Evolutionary conservation across 2,888 invertebrate species (phyloP), one percentile per base, ranked within the genome.

Genomic region (Tenthredo mesomela): DNA sequence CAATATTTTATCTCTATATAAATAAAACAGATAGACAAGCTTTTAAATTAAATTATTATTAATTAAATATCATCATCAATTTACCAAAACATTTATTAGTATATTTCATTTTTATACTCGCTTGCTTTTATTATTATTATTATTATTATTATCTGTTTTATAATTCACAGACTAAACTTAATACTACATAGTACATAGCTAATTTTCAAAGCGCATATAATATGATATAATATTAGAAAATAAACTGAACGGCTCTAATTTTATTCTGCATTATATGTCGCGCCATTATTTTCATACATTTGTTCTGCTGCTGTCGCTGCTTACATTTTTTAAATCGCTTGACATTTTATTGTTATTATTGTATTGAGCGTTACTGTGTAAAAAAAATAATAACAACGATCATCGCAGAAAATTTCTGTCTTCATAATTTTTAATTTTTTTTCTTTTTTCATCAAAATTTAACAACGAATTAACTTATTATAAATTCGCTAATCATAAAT

Each of bases 301-400:
- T 25, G 25, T 54, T n/a, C n/a, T 7, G 54, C 61, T 61, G 61
- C 9, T 61, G 61, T 2, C 50, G 25, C 47, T 18, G 54, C 77
- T 77, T 77, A 73, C 43, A n/a, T 21, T 43, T 12, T 12, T 73
- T 73, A 21, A 67, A 33, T 67, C 25, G 18, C 29, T 70, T n/a
- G n/a, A n/a, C 37, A 70, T 70, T 37, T 70, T 70, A 7, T 70
- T 7, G 2, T 50, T 54, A 54, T 29, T 77, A 77, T 50, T 77
- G 50, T 50, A 54, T 77, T 50, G 77, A 77, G 29, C 77, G 77
- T 77, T 77, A 77, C 33, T 77, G 77, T 77, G 77, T 33, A n/a
- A 15, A 15, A 54, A 54, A n/a, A 15, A 15, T n/a, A 54, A 54
- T 33, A 33, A 29, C 25, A 33, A 12, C 4, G 18, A 18, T 47